Evolutionary conservation across 2,888 invertebrate species (phyloP).

Genomic region (Fragum sueziense): DNA sequence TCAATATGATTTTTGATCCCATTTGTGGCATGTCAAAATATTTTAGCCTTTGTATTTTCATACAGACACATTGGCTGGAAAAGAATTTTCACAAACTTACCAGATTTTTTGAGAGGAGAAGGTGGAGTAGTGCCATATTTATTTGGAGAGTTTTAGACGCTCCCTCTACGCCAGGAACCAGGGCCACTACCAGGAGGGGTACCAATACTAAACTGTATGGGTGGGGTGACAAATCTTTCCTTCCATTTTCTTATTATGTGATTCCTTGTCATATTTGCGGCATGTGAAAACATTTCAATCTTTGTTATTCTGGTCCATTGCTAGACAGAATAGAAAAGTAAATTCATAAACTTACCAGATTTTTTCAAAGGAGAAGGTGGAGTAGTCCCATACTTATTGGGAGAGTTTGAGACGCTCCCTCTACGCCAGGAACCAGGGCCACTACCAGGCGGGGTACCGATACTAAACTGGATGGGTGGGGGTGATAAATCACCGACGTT

Average conservation of each 20-base stretch:
- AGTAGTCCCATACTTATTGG: constrained; percentile 74
- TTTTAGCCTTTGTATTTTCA: too few relatives aligned
- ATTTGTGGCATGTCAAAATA: too few relatives aligned
- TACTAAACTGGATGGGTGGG: constrained; percentile 87
- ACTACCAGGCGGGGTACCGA: constrained; percentile 90
- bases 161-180: constrained; percentile 77
- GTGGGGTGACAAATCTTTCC: too few relatives aligned
- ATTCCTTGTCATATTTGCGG: too few relatives aligned
- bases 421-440: constrained; percentile 74
- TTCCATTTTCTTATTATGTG: too few relatives aligned
- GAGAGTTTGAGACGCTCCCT: constrained; percentile 72
- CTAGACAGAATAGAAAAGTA: neutral
- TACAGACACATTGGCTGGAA: too few relatives aligned
- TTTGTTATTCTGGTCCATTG: too few relatives aligned
- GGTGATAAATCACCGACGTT: constrained; percentile 96
- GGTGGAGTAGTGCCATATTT: constrained; percentile 81
- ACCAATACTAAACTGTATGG: constrained; percentile 85
- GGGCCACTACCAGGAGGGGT: constrained; percentile 90
- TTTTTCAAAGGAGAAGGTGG: constrained; percentile 78
- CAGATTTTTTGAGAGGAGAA: constrained; percentile 63
- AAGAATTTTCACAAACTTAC: too few relatives aligned
- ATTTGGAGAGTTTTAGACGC: constrained; percentile 68
- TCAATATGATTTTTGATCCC: too few relatives aligned
- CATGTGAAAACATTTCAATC: too few relatives aligned
- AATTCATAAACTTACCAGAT: constrained; percentile 54